Conservation (phyloP, 1,140 invertebrate species). For the Stenopsyche tienmushanensis region DNA sequence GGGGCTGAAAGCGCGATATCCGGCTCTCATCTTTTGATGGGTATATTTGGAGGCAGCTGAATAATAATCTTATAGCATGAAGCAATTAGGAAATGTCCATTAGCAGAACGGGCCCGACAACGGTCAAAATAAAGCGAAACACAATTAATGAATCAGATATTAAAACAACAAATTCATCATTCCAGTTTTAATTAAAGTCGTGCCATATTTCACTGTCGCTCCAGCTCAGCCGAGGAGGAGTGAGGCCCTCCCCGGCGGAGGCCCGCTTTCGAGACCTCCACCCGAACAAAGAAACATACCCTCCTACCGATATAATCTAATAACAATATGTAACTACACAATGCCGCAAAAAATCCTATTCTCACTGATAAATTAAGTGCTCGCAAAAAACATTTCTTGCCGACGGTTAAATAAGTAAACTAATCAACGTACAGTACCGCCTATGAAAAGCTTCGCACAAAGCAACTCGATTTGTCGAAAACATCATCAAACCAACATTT, state of each 20-base stretch:
- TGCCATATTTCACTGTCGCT: conserved; percentile 36
- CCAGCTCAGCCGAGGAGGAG: conserved; percentile 10
- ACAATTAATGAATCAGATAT: conserved; percentile 38
- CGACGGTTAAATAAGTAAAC: too few species aligned
- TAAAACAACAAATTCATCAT: conserved; percentile 42
- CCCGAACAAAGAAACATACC: not conserved
- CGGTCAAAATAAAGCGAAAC: conserved; percentile 29
- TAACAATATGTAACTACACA: not conserved
- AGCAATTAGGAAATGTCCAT: conserved; percentile 32
- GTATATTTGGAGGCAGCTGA: too few species aligned
- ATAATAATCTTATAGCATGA: conserved; percentile 8
- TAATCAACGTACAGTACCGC: too few species aligned
- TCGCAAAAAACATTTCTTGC: too few species aligned
- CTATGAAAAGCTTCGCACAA: too few species aligned
- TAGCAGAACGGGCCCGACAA: conserved; percentile 12
- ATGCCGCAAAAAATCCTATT: not conserved
- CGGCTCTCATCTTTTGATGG: too few species aligned
- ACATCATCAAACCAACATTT: too few species aligned
- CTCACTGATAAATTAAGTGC: too few species aligned
- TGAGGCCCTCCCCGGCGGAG: not conserved
- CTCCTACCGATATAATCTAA: not conserved
- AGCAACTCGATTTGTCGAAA: too few species aligned
- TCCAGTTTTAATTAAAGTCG: conserved; percentile 40
- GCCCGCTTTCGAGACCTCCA: not conserved
- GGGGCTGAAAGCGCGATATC: too few species aligned